Conservation (phyloP, 2,888 invertebrate genomes). For the Patella pellucida region DNA sequence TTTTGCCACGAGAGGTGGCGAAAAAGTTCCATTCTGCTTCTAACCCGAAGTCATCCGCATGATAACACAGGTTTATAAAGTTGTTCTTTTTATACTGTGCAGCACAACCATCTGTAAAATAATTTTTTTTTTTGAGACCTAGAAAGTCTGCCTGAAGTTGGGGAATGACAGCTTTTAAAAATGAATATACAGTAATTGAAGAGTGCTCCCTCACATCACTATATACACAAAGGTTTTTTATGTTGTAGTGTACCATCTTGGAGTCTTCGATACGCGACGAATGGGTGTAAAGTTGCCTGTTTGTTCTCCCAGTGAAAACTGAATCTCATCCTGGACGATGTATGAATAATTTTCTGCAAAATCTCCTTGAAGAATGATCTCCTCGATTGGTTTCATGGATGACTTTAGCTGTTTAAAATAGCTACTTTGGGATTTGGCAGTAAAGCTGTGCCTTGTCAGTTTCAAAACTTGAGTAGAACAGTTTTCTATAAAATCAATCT, state of each 20-base stretch:
- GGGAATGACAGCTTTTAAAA: no score
- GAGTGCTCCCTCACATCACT: background rate
- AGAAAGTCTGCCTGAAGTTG: background rate
- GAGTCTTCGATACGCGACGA: background rate
- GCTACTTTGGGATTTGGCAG: constrained; percentile 8
- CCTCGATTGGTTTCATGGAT: background rate
- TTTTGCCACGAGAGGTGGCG: constrained; percentile 18
- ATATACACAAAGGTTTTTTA: background rate
- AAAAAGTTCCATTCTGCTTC: constrained; percentile 12
- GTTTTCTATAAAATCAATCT: background rate
- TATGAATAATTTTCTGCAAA: constrained; percentile 20
- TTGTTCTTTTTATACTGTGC: constrained; percentile 17
- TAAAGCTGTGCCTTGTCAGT: constrained; percentile 4
- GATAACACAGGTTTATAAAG: background rate
- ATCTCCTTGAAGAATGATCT: constrained; percentile 11
- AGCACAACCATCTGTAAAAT: constrained; percentile 15
- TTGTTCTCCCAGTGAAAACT: constrained; percentile 4
- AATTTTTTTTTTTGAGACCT: constrained; percentile 4
- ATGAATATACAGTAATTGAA: no score
- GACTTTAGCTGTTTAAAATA: background rate
- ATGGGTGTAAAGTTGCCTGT: constrained; percentile 18
- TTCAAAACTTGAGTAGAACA: background rate
- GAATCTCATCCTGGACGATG: constrained; percentile 17
- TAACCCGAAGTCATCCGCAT: background rate
- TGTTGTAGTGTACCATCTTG: constrained; percentile 13